phyloP scores from a whole-genome alignment of 2,888 invertebrate genomes.

The Heliconius cydno region DNA sequence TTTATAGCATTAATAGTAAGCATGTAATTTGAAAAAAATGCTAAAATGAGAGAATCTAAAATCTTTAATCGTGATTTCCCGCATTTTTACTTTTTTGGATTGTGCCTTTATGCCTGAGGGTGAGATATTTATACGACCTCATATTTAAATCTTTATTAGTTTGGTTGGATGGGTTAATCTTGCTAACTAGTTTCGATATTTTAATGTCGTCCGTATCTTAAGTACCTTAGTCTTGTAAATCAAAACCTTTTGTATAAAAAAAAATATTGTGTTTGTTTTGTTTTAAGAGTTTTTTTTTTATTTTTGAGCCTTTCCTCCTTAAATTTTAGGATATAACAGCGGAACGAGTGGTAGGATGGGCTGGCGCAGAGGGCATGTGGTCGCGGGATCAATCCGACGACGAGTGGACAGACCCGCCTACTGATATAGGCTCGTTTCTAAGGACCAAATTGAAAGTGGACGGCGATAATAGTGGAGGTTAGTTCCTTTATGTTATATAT shows the following conservation, averaged over 20 bases:
- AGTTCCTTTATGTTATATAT: slow-evolving; percentile 33
- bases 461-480: slow-evolving; percentile 74
- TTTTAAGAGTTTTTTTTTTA: neutral
- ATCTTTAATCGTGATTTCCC: no score
- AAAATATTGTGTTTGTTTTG: neutral
- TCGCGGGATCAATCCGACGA: slow-evolving; percentile 69
- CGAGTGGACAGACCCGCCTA: slow-evolving; percentile 75
- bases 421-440: slow-evolving; percentile 78
- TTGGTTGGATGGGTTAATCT: neutral
- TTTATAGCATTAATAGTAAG: no score
- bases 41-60: no score
- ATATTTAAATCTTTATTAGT: neutral
- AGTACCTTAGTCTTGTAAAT: no score
- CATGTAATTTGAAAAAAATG: no score
- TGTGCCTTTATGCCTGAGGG: no score
- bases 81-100: no score
- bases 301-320: neutral
- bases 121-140: no score
- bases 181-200: neutral
- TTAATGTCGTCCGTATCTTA: no score
- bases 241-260: neutral
- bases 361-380: slow-evolving; percentile 48
- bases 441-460: slow-evolving; percentile 71
- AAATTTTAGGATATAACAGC: slow-evolving; percentile 70
- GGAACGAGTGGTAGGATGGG: slow-evolving; percentile 71